phyloP scores from a whole-genome alignment of 2,888 invertebrate genomes.

The Cheilosia scutellata region DNA sequence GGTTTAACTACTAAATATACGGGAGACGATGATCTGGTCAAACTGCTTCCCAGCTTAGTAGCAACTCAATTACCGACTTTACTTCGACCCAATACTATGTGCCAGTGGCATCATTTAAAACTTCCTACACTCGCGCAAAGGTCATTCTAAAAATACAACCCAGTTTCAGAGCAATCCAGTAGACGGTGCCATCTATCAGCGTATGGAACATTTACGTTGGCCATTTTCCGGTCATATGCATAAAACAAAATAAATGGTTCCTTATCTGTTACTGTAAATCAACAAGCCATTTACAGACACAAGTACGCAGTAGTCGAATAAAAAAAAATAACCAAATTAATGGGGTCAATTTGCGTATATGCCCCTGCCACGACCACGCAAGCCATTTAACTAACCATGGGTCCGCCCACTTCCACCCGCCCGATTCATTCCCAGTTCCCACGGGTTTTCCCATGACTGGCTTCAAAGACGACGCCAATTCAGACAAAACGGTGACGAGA shows the following conservation, averaged over 20 bases:
- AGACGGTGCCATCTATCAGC: slow-evolving; percentile 34
- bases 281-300: slow-evolving; percentile 71
- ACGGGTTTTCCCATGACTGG: slow-evolving; percentile 49
- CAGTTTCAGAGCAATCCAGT: background rate
- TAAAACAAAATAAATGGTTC: slow-evolving; percentile 71
- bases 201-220: slow-evolving; percentile 59
- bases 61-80: too few species aligned
- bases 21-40: too few species aligned
- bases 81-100: too few species aligned
- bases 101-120: background rate
- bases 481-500: slow-evolving; percentile 44
- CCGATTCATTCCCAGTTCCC: slow-evolving; percentile 47
- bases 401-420: slow-evolving; percentile 6
- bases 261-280: slow-evolving; percentile 74
- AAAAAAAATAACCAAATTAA: slow-evolving; percentile 77
- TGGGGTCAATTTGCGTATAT: slow-evolving; percentile 81
- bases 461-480: slow-evolving; percentile 69
- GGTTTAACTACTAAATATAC: too few species aligned
- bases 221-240: slow-evolving; percentile 70
- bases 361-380: slow-evolving; percentile 38
- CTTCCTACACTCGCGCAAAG: background rate
- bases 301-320: slow-evolving; percentile 35
- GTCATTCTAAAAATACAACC: background rate
- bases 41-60: too few species aligned
- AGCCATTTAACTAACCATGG: slow-evolving; percentile 54